Conservation (phyloP, 2,797 vertebrate species). For the Ictinia mississippiensis region DNA sequence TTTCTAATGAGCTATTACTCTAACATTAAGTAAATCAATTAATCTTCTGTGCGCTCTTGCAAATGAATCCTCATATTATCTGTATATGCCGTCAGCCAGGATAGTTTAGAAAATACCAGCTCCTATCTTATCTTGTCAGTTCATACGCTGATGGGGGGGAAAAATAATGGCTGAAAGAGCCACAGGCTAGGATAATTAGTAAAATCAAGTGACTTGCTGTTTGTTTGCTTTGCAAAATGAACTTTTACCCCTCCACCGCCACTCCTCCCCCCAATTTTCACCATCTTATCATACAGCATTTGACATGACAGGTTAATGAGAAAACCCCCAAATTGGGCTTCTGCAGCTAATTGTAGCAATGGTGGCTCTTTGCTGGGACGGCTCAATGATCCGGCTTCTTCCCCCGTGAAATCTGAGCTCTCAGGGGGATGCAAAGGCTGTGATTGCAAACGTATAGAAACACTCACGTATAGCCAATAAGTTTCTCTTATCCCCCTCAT, state of each 20-base stretch:
- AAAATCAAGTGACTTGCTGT: constrained; percentile 65
- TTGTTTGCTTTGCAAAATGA: constrained; percentile 57
- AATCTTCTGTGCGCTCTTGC: not conserved
- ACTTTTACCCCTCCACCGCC: constrained; percentile 53
- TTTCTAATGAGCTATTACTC: not conserved
- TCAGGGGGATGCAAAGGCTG: constrained; percentile 26
- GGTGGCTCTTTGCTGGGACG: constrained; percentile 73
- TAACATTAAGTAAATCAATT: constrained; percentile 6
- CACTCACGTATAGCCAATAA: not conserved
- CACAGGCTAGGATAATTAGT: constrained; percentile 73
- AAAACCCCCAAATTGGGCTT: constrained; percentile 73
- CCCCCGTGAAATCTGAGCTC: constrained; percentile 78
- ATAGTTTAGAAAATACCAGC: constrained; percentile 59
- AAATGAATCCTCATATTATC: constrained; percentile 31
- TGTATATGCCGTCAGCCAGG: not conserved
- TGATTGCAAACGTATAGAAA: not conserved
- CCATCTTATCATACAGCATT: constrained; percentile 15
- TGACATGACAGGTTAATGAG: constrained; percentile 72
- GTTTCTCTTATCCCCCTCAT: not conserved
- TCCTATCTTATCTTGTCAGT: constrained; percentile 71
- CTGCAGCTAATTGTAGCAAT: constrained; percentile 78
- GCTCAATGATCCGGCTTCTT: constrained; percentile 72
- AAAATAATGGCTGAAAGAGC: constrained; percentile 41
- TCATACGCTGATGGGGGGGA: constrained; percentile 28
- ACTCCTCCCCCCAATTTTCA: constrained; percentile 36